Evolutionary conservation across 2,888 invertebrate genomes (phyloP).

Genomic region (Parnassius apollo): DNA sequence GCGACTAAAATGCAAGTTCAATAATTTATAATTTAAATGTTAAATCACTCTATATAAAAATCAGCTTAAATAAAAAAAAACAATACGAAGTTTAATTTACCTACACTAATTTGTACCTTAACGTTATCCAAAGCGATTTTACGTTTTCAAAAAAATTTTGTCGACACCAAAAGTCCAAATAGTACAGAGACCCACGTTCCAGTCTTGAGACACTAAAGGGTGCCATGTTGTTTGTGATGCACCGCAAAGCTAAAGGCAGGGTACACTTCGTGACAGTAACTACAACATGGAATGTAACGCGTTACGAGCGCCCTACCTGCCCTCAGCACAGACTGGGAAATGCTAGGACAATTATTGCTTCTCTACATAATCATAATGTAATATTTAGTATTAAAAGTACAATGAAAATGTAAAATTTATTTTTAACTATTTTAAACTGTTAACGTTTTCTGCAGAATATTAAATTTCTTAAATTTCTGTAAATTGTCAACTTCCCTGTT

Average conservation of each 20-base stretch:
- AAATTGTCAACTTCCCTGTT: too few relatives aligned
- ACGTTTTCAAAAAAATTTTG: not conserved
- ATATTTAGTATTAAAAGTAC: too few relatives aligned
- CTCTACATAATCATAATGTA: not conserved
- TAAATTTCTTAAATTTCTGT: too few relatives aligned
- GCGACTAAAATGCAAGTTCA: too few relatives aligned
- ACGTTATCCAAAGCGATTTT: conserved; percentile 2
- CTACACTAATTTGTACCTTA: conserved; percentile 26
- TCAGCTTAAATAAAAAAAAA: too few relatives aligned
- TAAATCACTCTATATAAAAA: too few relatives aligned
- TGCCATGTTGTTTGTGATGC: conserved; percentile 31
- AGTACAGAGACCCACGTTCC: conserved; percentile 12
- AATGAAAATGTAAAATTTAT: too few relatives aligned
- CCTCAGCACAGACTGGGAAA: conserved; percentile 27
- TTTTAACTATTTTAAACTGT: too few relatives aligned
- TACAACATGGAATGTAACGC: conserved; percentile 52
- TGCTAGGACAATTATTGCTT: not conserved
- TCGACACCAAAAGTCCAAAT: not conserved
- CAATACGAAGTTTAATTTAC: not conserved
- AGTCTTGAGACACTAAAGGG: conserved; percentile 28
- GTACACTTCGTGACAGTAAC: conserved; percentile 38
- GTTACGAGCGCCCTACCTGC: conserved; percentile 32
- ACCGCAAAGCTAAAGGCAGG: conserved; percentile 33
- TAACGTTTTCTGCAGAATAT: too few relatives aligned
- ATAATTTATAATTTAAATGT: too few relatives aligned